Conservation (phyloP, 2,888 invertebrate genomes). For the Diploptera punctata region DNA sequence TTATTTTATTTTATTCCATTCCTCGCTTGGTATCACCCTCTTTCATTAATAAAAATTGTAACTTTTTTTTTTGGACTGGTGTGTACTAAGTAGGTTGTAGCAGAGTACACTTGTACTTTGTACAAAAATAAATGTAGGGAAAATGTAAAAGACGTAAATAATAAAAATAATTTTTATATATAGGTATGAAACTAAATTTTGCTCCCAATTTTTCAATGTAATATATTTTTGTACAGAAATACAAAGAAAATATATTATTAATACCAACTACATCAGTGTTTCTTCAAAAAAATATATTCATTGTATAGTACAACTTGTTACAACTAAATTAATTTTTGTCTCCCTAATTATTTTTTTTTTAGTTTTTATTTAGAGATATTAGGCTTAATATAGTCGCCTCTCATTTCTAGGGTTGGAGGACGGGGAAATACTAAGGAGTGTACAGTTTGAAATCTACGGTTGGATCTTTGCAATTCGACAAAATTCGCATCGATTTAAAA, state of each 20-base stretch:
- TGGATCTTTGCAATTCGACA: too few relatives aligned
- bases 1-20: background rate
- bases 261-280: slow-evolving; percentile 6
- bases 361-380: too few relatives aligned
- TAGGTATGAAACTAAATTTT: background rate
- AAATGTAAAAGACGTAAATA: background rate
- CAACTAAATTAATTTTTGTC: slow-evolving; percentile 4
- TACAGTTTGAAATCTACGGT: too few relatives aligned
- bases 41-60: background rate
- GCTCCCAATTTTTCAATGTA: slow-evolving; percentile 17
- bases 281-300: slow-evolving; percentile 9
- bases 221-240: slow-evolving; percentile 13
- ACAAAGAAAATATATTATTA: background rate
- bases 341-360: too few relatives aligned
- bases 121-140: background rate
- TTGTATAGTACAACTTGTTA: background rate
- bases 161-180: background rate
- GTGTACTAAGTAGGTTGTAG: slow-evolving; percentile 21
- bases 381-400: too few relatives aligned
- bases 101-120: background rate
- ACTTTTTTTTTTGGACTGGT: background rate
- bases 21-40: background rate
- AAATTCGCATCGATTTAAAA: too few relatives aligned
- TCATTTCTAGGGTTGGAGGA: too few relatives aligned
- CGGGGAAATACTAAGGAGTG: too few relatives aligned